Evolutionary conservation across 2,113 vertebrate genomes (phyloP), one percentile per base, ranked within the genome.

Genomic region (Cyanoderma ruficeps): DNA sequence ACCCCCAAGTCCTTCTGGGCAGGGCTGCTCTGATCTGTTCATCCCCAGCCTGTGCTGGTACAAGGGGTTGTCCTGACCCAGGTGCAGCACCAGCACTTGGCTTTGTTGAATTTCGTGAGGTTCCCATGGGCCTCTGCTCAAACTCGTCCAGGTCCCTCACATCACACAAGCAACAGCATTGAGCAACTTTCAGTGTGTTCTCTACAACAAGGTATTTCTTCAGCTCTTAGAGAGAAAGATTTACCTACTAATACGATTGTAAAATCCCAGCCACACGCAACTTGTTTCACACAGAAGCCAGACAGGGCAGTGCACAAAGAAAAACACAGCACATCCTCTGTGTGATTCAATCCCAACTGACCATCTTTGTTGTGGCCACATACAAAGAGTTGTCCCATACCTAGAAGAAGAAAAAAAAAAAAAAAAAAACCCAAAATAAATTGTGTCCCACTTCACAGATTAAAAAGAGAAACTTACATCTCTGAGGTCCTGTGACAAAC

Each of bases 201-300:
- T 60, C 55, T 50, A 70, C 8, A 63, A 22, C 12, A 75, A 37
- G 30, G 7, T 74, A 65, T 18, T 77, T 65, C 52, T 65, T 33
- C 37, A 89, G 49, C 15, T 55, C 16, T 20, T 39, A 33, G 21
- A 57, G 21, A 85, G 30, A 53, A 25, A 60, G 72, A 93, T 97
- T 98, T 96, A 99, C 99, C 98, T 94, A 96, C 98, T 74, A 99
- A 98, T 67, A 99, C 81, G 82, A 99, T 96, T 30, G 98, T 99
- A 94, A 99, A 99, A 97, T 99, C 98, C 99, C 99, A 99, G 78
- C 99, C 99, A 95, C 99, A 99, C 50, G 98, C 97, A 61, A 99
- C 98, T 85, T 98, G 97, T 57, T 95, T 96, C 71, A 99, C 94
- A 56, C 90, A 88, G 59, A 93, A 97, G 50, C 87, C 96, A 24